These are phyloP conservation scores for Lepilemur ruficaudatus DNA, from an alignment of 2,797 vertebrate species.

Conservation along the genomic window DNA sequence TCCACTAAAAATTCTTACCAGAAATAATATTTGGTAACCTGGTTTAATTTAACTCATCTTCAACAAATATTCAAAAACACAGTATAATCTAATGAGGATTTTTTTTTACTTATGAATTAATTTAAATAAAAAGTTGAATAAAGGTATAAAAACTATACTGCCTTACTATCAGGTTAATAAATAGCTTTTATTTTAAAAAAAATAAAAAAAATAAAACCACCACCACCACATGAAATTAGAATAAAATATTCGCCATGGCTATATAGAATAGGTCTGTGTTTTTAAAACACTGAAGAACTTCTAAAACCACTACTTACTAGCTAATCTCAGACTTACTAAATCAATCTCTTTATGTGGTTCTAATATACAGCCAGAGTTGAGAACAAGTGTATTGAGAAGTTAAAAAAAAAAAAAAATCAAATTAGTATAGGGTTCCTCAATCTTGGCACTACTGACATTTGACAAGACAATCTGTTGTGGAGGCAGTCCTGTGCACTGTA, in stretches of 20 bases:
- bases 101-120: background rate
- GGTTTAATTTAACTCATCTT: slow-evolving; percentile 2
- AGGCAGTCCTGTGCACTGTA: background rate
- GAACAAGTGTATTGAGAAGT: background rate
- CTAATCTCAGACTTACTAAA: background rate
- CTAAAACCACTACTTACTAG: background rate
- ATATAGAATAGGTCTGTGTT: background rate
- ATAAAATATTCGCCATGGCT: background rate
- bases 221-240: background rate
- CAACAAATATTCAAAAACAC: slow-evolving; percentile 14
- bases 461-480: background rate
- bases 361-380: background rate
- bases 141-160: background rate
- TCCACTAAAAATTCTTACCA: background rate
- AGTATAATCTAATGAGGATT: background rate
- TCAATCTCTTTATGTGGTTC: background rate
- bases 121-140: slow-evolving; percentile 15
- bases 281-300: background rate
- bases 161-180: background rate
- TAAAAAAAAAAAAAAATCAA: background rate
- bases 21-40: background rate
- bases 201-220: background rate
- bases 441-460: background rate
- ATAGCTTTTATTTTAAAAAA: background rate
- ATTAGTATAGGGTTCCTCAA: background rate